Percentiles rank a stretch among this genome's conserved stretches.
These are phyloP conservation scores for Syritta pipiens DNA, from an alignment of 2,888 invertebrate species.

Conservation along the genomic window DNA sequence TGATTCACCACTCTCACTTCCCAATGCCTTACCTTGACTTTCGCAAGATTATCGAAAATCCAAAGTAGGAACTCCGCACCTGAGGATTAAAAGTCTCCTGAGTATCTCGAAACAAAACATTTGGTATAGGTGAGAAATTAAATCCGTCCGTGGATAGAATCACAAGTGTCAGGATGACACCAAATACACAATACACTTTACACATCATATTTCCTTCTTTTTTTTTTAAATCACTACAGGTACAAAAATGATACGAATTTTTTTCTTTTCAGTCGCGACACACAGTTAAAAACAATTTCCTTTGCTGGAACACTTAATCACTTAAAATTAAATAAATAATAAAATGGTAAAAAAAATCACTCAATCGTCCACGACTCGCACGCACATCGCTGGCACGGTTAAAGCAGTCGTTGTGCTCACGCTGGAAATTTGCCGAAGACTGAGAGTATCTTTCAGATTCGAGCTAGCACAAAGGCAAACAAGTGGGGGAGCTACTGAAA, in stretches of 20 bases:
- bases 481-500: conserved; percentile 19
- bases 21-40: conserved; percentile 74
- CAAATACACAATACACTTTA: no score
- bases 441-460: conserved; percentile 47
- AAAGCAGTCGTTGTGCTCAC: conserved; percentile 36
- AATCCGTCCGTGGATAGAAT: conserved; percentile 70
- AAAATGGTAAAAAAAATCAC: conserved; percentile 23
- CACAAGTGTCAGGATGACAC: conserved; percentile 43
- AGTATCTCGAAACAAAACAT: conserved; percentile 73
- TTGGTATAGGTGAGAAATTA: conserved; percentile 76
- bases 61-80: conserved; percentile 77
- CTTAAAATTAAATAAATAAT: conserved; percentile 64
- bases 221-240: conserved; percentile 48
- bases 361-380: conserved; percentile 35
- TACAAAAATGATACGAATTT: conserved; percentile 13
- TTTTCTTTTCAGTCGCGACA: not conserved
- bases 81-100: conserved; percentile 72
- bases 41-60: conserved; percentile 75
- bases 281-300: not conserved
- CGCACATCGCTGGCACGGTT: conserved; percentile 46
- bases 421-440: conserved; percentile 52
- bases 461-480: not conserved
- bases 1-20: conserved; percentile 6
- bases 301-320: conserved; percentile 53
- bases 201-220: not conserved